phyloP scores from a whole-genome alignment of 1,140 invertebrate genomes.

The Pteromalus puparum region DNA sequence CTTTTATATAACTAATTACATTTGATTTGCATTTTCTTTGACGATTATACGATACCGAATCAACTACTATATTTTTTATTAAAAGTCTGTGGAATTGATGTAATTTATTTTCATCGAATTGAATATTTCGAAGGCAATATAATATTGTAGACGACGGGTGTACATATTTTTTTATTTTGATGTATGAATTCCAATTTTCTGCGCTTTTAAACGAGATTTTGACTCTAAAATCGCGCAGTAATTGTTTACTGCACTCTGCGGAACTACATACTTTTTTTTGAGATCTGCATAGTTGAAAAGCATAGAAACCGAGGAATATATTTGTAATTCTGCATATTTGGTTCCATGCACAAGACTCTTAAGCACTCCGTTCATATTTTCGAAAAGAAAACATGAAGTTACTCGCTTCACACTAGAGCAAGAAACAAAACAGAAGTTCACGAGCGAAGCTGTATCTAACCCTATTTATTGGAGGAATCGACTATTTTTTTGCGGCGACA shows the following conservation, averaged over 20 bases:
- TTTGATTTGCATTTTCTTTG: background rate
- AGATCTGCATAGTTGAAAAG: background rate
- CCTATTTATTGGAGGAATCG: background rate
- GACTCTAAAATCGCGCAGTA: background rate
- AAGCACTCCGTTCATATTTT: background rate
- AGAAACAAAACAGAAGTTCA: background rate
- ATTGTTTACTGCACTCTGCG: no score
- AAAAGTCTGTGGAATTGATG: background rate
- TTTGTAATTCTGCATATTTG: background rate
- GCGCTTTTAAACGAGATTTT: background rate
- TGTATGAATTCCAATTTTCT: background rate
- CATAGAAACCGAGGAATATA: background rate
- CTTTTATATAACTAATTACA: background rate
- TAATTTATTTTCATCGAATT: background rate
- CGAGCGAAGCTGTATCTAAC: background rate
- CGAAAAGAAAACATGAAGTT: background rate
- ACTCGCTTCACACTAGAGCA: background rate
- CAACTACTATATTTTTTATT: background rate
- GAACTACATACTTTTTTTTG: background rate
- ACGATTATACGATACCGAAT: background rate
- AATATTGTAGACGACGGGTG: no score
- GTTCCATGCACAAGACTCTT: background rate
- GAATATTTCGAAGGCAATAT: no score
- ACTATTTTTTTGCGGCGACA: background rate
- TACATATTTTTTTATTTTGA: background rate